These are phyloP conservation scores for Pteruthius melanotis DNA, from an alignment of 2,113 vertebrate species.

Conservation along the genomic window DNA sequence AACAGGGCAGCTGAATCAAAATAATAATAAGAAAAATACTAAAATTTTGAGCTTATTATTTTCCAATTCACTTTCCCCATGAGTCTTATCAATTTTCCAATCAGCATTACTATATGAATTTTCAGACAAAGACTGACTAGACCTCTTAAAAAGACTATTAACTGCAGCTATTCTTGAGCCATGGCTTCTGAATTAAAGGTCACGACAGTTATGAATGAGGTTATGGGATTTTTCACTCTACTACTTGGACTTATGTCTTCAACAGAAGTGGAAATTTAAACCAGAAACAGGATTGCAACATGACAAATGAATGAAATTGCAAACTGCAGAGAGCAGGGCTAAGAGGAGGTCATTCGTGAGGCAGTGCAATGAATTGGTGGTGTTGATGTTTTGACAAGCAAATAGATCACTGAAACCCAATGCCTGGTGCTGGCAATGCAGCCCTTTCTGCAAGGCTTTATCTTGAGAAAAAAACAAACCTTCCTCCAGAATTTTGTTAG, in stretches of 20 bases:
- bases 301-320: conserved; percentile 49
- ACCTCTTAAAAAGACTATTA: conserved; percentile 6
- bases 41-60: neutral
- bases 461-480: neutral
- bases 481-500: neutral
- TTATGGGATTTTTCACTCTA: conserved; percentile 29
- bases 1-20: neutral
- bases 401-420: conserved; percentile 14
- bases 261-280: conserved; percentile 54
- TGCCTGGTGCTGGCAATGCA: neutral
- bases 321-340: conserved; percentile 23
- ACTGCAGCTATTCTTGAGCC: neutral
- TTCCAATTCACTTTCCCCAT: neutral
- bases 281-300: conserved; percentile 46
- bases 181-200: conserved; percentile 43
- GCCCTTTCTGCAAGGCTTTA: neutral
- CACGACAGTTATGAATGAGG: conserved; percentile 53
- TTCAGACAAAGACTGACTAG: neutral
- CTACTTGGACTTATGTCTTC: conserved; percentile 7
- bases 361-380: conserved; percentile 29
- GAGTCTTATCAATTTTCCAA: neutral
- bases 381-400: conserved; percentile 26
- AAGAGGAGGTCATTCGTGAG: conserved; percentile 31
- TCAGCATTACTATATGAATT: neutral
- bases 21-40: neutral